Evolutionary conservation across 2,888 invertebrate species (phyloP).

Genomic region (Shargacucullia verbasci): DNA sequence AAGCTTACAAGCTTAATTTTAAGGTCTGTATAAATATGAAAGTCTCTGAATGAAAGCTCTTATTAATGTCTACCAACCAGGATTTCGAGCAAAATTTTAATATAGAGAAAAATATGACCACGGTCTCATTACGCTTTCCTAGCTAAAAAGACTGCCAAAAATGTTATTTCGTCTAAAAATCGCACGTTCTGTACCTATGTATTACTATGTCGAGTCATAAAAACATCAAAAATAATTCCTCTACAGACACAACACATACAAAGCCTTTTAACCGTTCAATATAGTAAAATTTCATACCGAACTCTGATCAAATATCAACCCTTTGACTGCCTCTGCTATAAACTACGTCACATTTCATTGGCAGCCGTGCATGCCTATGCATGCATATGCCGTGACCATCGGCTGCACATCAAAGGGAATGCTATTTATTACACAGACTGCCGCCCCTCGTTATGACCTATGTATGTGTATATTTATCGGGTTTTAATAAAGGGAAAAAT

Average conservation of each 20-base stretch:
- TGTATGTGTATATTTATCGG: not conserved
- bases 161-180: too few species aligned
- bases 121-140: too few species aligned
- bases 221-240: too few species aligned
- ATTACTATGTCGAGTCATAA: too few species aligned
- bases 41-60: too few species aligned
- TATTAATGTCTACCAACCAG: too few species aligned
- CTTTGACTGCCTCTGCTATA: conserved; percentile 1
- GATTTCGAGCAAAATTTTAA: too few species aligned
- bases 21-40: not conserved
- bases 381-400: conserved; percentile 3
- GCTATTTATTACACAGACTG: conserved; percentile 24
- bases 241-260: too few species aligned
- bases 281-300: conserved; percentile 6
- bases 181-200: too few species aligned
- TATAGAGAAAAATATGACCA: too few species aligned
- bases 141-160: too few species aligned
- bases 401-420: conserved; percentile 42
- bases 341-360: conserved; percentile 20
- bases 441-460: conserved; percentile 3
- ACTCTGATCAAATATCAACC: conserved; percentile 21
- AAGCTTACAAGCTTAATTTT: conserved; percentile 20
- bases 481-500: conserved; percentile 8
- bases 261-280: not conserved
- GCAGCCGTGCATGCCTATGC: conserved; percentile 21